A percentile compares a stretch with the other conserved stretches of the same genome.
Evolutionary conservation across 2,888 invertebrate genomes (phyloP).

Genomic region (Tribolium freemani): DNA sequence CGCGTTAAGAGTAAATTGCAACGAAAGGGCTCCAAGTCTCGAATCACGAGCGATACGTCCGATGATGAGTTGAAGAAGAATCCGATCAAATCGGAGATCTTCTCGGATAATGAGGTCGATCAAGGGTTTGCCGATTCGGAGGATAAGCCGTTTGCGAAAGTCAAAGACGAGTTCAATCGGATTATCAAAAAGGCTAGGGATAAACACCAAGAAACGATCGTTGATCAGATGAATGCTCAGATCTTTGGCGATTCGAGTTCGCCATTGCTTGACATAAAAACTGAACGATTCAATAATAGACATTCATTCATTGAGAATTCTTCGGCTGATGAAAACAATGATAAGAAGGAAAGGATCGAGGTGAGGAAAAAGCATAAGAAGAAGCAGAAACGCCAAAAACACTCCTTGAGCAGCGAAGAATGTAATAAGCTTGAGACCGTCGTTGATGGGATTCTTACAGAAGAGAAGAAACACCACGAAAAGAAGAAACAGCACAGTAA

Average conservation of each 20-base stretch:
- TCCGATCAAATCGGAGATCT: slow-evolving; percentile 74
- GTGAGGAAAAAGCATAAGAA: slow-evolving; percentile 84
- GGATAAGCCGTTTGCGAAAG: slow-evolving; percentile 53
- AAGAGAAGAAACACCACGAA: slow-evolving; percentile 64
- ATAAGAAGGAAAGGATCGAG: slow-evolving; percentile 49
- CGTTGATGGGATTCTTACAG: slow-evolving; percentile 55
- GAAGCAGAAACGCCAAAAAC: slow-evolving; percentile 85
- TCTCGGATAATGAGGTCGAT: slow-evolving; percentile 74
- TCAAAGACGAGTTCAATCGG: slow-evolving; percentile 61
- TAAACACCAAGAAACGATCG: slow-evolving; percentile 59
- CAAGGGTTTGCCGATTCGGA: slow-evolving; percentile 66
- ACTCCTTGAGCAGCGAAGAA: slow-evolving; percentile 73
- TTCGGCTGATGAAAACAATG: slow-evolving; percentile 61
- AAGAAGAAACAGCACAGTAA: slow-evolving; percentile 69
- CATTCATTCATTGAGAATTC: slow-evolving; percentile 59
- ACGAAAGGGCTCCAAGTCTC: slow-evolving; percentile 78
- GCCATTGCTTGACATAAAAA: slow-evolving; percentile 41
- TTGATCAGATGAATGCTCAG: slow-evolving; percentile 58
- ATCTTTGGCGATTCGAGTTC: slow-evolving; percentile 57
- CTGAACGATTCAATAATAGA: slow-evolving; percentile 50
- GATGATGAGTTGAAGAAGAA: slow-evolving; percentile 77
- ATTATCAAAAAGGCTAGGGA: slow-evolving; percentile 63
- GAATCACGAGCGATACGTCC: slow-evolving; percentile 85
- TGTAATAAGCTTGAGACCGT: slow-evolving; percentile 67
- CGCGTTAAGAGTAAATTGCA: slow-evolving; percentile 69